Percentiles rank a stretch among this genome's conserved stretches.
Conservation (phyloP, 1,140 invertebrate species). For the Caenorhabditis latens region DNA sequence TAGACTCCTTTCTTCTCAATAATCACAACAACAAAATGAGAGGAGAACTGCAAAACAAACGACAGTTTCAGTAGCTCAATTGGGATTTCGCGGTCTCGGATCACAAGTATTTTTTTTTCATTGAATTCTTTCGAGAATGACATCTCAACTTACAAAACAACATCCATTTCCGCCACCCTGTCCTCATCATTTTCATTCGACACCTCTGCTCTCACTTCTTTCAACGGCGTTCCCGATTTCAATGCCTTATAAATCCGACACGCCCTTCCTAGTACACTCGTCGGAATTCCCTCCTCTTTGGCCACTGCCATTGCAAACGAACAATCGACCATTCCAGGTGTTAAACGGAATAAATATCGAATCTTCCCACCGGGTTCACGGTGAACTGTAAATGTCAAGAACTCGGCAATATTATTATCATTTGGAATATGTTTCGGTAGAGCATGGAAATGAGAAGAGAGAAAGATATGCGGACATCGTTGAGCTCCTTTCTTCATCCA, state of each 20-base stretch:
- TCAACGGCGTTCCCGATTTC: neutral
- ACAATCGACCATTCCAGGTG: constrained; percentile 20
- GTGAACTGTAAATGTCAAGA: constrained; percentile 28
- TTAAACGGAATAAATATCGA: constrained; percentile 10
- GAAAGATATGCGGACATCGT: constrained; percentile 73
- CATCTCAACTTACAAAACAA: neutral
- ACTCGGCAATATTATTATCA: neutral
- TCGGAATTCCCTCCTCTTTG: constrained; percentile 30
- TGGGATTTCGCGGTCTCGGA: too few species aligned
- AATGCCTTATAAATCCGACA: constrained; percentile 41
- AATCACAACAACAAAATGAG: neutral
- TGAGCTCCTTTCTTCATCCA: constrained; percentile 70
- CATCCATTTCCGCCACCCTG: neutral
- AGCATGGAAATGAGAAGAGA: constrained; percentile 74
- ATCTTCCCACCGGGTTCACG: constrained; percentile 14
- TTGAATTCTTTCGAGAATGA: too few species aligned
- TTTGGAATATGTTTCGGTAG: constrained; percentile 61
- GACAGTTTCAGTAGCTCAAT: too few species aligned
- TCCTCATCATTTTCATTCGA: neutral
- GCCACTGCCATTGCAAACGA: constrained; percentile 15
- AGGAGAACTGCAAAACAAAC: too few species aligned
- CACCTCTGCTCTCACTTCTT: constrained; percentile 23
- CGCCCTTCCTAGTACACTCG: neutral
- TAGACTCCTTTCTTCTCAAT: neutral
- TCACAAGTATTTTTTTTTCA: too few species aligned